phyloP scores from a whole-genome alignment of 1,140 invertebrate species.

The Helicoverpa armigera region DNA sequence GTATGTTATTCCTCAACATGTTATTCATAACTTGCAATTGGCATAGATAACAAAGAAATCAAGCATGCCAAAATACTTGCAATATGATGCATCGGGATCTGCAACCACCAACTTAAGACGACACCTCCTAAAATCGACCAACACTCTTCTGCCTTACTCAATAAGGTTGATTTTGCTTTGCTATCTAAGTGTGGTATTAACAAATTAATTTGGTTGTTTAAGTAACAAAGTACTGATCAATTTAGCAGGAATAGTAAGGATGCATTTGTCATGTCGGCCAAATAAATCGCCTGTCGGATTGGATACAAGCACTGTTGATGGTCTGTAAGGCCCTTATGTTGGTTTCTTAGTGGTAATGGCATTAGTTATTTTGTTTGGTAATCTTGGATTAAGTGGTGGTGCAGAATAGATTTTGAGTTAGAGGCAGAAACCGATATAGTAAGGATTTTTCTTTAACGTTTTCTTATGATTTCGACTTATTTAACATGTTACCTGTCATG shows the following conservation, averaged over 20 bases:
- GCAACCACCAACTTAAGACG: not conserved
- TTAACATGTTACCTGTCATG: no score
- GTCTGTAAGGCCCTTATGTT: slow-evolving; percentile 16
- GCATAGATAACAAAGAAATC: slow-evolving; percentile 48
- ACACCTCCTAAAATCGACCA: not conserved
- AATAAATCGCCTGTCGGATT: slow-evolving; percentile 48
- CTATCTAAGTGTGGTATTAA: not conserved
- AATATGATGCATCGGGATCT: slow-evolving; percentile 40
- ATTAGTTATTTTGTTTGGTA: slow-evolving; percentile 2
- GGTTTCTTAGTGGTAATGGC: slow-evolving; percentile 18
- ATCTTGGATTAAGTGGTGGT: slow-evolving; percentile 35
- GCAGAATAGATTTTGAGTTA: not conserved
- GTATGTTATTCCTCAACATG: no score
- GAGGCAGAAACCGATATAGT: not conserved
- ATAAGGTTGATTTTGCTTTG: slow-evolving; percentile 32
- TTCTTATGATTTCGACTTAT: no score
- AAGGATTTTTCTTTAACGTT: no score
- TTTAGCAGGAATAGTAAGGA: slow-evolving; percentile 39
- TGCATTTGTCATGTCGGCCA: slow-evolving; percentile 44
- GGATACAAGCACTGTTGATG: slow-evolving; percentile 47
- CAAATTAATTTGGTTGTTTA: slow-evolving; percentile 23
- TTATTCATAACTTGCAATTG: slow-evolving; percentile 7
- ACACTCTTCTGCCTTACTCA: not conserved
- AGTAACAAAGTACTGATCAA: slow-evolving; percentile 45
- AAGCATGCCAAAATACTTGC: slow-evolving; percentile 33